phyloP scores from a whole-genome alignment of 92 coral and sea anemone species.

The Porites lobata region DNA sequence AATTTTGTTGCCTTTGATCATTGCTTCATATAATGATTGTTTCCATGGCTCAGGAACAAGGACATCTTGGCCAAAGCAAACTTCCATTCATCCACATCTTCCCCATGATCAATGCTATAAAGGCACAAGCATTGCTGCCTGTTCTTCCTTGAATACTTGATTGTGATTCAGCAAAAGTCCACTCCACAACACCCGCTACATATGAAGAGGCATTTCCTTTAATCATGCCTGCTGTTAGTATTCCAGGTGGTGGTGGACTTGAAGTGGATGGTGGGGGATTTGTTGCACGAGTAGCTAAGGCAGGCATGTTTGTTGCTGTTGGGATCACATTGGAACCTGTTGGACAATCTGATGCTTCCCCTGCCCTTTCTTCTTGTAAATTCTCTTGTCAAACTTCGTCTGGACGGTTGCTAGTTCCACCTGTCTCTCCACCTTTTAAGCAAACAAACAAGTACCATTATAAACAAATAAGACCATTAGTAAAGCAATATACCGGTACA shows the following conservation, averaged over 20 bases:
- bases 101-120: slow-evolving; percentile 60
- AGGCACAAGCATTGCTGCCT: slow-evolving; percentile 74
- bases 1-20: slow-evolving; percentile 27
- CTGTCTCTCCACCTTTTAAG: background rate
- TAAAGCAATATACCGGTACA: background rate
- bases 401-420: background rate
- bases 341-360: background rate
- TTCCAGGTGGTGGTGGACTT: background rate
- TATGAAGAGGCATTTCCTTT: slow-evolving; percentile 10
- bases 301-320: background rate
- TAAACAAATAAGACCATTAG: background rate
- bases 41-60: slow-evolving; percentile 18
- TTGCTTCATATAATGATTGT: slow-evolving; percentile 9
- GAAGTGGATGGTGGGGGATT: slow-evolving; percentile 3
- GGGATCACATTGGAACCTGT: background rate
- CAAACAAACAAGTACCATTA: background rate
- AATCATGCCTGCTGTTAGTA: background rate
- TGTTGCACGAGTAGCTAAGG: background rate
- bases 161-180: slow-evolving; percentile 48
- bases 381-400: background rate
- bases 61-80: slow-evolving; percentile 22
- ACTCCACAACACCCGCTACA: slow-evolving; percentile 40
- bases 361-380: background rate
- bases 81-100: slow-evolving; percentile 4
- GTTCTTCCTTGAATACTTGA: slow-evolving; percentile 56